phyloP scores from a whole-genome alignment of 2,113 vertebrate species.

The Isichthys henryi region DNA sequence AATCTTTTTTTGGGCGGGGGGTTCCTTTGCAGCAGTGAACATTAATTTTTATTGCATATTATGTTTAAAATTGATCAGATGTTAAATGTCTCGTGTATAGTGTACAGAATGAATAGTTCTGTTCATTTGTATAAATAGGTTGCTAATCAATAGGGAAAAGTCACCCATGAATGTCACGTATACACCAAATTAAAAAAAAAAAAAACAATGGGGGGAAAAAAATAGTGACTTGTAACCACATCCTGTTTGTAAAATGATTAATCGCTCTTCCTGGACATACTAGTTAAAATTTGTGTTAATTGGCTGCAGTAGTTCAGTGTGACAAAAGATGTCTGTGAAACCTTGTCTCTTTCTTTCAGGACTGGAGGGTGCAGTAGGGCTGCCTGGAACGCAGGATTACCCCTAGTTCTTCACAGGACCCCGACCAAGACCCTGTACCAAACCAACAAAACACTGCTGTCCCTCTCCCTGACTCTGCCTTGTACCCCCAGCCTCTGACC shows the following conservation, averaged over 20 bases:
- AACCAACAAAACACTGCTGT: conserved; percentile 27
- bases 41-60: not conserved
- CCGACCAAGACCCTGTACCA: conserved; percentile 36
- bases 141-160: not conserved
- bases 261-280: not conserved
- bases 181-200: not conserved
- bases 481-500: not conserved
- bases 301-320: not conserved
- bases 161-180: not conserved
- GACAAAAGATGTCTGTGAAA: not conserved
- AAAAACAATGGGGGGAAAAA: not conserved
- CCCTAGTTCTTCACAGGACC: conserved; percentile 21
- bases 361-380: conserved; percentile 26
- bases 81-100: not conserved
- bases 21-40: not conserved
- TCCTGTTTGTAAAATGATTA: not conserved
- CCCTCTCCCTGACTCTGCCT: conserved; percentile 10
- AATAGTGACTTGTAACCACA: not conserved
- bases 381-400: conserved; percentile 28
- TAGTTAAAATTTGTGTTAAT: not conserved
- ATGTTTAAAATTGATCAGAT: not conserved
- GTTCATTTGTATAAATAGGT: not conserved
- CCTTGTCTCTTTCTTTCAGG: conserved; percentile 30
- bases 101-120: not conserved
- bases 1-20: not conserved